Percentiles rank a stretch among this genome's conserved stretches.
phyloP scores from a whole-genome alignment of 2,888 invertebrate species.

The Tipula lateralis region DNA sequence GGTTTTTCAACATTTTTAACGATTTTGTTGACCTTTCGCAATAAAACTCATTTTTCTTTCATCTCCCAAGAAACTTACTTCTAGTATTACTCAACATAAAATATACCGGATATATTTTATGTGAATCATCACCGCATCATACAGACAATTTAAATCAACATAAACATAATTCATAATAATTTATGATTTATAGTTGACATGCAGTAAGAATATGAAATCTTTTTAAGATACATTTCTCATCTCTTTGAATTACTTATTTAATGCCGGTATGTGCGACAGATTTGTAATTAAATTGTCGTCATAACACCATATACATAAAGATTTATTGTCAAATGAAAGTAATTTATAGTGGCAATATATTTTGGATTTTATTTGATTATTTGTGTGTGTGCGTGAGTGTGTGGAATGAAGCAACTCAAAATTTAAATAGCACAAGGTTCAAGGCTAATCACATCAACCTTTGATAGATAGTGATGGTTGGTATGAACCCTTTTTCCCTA shows the following conservation, averaged over 20 bases:
- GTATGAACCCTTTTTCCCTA: no score
- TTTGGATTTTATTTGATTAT: not conserved
- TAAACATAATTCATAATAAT: not conserved
- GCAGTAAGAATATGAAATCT: not conserved
- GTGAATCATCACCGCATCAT: not conserved
- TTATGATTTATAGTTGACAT: constrained; percentile 6
- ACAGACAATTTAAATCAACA: not conserved
- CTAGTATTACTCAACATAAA: not conserved
- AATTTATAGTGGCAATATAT: not conserved
- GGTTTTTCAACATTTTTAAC: no score
- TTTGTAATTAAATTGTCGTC: constrained; percentile 1
- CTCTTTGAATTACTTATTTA: not conserved
- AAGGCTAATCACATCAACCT: no score
- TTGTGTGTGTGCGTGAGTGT: no score
- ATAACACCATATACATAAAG: not conserved
- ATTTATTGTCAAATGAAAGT: not conserved
- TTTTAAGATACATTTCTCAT: not conserved
- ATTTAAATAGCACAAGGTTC: not conserved
- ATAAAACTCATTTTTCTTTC: not conserved
- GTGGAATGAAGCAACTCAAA: no score
- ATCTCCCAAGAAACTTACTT: not conserved
- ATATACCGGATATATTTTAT: not conserved
- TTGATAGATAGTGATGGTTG: no score
- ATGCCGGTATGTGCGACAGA: not conserved
- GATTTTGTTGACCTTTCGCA: no score